phyloP scores from a whole-genome alignment of 2,797 vertebrate species.

The Amniataba percoides region DNA sequence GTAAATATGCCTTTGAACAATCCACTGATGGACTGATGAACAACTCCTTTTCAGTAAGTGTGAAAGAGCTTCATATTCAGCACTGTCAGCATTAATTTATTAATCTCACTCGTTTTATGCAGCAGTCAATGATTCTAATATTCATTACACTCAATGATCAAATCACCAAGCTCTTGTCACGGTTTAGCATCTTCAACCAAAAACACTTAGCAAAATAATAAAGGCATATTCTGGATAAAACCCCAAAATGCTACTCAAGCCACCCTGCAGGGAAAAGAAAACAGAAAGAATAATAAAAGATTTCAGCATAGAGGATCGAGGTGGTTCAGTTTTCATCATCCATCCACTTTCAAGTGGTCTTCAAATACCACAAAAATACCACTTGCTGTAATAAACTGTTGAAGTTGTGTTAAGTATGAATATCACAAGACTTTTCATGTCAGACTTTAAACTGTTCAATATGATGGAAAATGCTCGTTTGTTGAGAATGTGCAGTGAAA shows the following conservation, averaged over 20 bases:
- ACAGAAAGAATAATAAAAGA: background rate
- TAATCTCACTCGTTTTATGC: constrained; percentile 4
- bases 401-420: background rate
- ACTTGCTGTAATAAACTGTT: background rate
- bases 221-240: constrained; percentile 42
- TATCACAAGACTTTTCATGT: background rate
- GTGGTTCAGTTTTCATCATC: background rate
- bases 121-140: background rate
- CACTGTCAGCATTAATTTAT: background rate
- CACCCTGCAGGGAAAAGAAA: background rate
- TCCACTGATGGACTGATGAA: background rate
- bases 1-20: constrained; percentile 5
- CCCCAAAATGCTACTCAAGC: background rate
- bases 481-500: background rate
- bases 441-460: background rate
- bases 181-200: background rate
- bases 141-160: background rate
- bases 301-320: background rate
- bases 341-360: background rate
- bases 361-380: background rate
- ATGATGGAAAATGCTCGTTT: background rate
- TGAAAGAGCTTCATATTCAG: background rate
- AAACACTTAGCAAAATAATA: constrained; percentile 17
- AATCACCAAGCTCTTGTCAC: background rate
- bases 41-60: background rate